A percentile compares a stretch with the other conserved stretches of the same genome.
Conservation (phyloP, 2,113 vertebrate species). For the Calonectris borealis region DNA sequence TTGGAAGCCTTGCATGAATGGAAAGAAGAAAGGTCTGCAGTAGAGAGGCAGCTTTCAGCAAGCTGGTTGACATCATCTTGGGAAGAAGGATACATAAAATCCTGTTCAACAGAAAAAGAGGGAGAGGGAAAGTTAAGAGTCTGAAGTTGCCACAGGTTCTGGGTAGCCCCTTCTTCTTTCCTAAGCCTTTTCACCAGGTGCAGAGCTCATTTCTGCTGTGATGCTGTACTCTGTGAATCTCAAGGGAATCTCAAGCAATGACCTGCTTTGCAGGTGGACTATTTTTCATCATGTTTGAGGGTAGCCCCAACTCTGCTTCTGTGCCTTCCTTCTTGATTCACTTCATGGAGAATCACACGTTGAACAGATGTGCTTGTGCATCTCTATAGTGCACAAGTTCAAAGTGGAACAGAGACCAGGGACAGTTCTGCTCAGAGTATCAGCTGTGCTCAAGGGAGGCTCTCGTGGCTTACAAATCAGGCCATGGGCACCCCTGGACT, state of each 20-base stretch:
- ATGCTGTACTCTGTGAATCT: neutral
- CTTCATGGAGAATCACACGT: neutral
- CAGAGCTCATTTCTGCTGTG: neutral
- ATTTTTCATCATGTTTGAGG: neutral
- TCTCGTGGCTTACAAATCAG: neutral
- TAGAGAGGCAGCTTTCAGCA: neutral
- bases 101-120: neutral
- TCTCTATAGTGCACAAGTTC: neutral
- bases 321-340: neutral
- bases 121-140: neutral
- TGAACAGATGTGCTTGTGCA: neutral
- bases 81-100: neutral
- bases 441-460: neutral
- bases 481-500: neutral
- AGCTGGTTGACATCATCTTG: neutral
- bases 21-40: neutral
- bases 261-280: neutral
- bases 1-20: neutral
- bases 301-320: neutral
- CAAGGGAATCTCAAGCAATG: neutral
- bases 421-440: neutral
- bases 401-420: neutral
- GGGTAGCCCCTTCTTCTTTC: neutral
- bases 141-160: neutral
- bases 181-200: neutral